These are phyloP conservation scores for Papilio glaucus DNA, from an alignment of 1,140 invertebrate genomes.

Conservation along the genomic window DNA sequence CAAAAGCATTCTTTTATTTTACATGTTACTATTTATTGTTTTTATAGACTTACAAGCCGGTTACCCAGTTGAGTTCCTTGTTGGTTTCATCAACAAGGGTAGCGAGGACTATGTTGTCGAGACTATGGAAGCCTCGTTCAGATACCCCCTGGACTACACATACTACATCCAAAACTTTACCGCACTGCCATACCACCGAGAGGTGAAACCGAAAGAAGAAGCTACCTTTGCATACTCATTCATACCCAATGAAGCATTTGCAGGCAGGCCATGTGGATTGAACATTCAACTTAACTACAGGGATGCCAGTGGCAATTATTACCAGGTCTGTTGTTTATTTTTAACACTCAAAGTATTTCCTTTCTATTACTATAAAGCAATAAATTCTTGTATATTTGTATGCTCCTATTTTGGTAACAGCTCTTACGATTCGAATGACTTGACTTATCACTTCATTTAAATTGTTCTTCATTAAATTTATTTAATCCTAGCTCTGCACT, in stretches of 20 bases:
- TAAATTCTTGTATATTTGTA: too few species aligned
- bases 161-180: constrained; percentile 99
- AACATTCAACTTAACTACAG: constrained; percentile 97
- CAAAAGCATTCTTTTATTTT: too few species aligned
- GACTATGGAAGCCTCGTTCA: constrained; percentile 97
- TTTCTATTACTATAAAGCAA: too few species aligned
- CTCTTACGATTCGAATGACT: too few species aligned
- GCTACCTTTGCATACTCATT: constrained; percentile 98
- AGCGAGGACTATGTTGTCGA: constrained; percentile 95
- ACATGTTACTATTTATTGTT: constrained; percentile 34
- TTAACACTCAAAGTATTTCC: background rate
- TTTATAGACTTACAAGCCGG: constrained; percentile 95
- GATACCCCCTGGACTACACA: constrained; percentile 99
- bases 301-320: constrained; percentile 87
- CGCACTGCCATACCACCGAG: constrained; percentile 93
- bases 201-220: constrained; percentile 95
- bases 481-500: too few species aligned
- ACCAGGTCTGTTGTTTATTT: constrained; percentile 83
- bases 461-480: too few species aligned
- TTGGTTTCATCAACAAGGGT: constrained; percentile 98
- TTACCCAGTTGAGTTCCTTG: constrained; percentile 94
- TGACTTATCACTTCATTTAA: too few species aligned
- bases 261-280: constrained; percentile 97
- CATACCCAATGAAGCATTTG: constrained; percentile 96
- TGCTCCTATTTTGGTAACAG: too few species aligned